These are phyloP conservation scores for Pelmatolapia mariae DNA, from an alignment of 2,113 vertebrate species.

Conservation along the genomic window DNA sequence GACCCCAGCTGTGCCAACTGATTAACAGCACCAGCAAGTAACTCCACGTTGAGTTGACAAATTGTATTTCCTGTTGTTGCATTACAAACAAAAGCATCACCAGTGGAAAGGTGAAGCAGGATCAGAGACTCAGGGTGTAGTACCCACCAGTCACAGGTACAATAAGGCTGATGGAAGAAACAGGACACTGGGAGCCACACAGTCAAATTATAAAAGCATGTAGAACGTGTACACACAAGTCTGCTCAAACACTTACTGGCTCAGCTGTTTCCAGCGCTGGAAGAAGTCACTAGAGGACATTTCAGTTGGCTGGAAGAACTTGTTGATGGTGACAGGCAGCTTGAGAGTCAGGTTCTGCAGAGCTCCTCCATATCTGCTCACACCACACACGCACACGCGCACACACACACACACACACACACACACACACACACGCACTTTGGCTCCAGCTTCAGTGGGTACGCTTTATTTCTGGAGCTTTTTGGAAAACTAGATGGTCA, in stretches of 20 bases:
- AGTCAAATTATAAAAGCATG: background rate
- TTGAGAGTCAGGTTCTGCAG: slow-evolving; percentile 86
- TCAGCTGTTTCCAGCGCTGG: slow-evolving; percentile 94
- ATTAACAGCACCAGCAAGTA: background rate
- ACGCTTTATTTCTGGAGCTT: background rate
- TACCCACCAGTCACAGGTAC: background rate
- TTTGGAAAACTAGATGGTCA: background rate
- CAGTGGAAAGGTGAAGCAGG: background rate
- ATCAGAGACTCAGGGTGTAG: fast-evolving
- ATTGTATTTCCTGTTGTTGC: background rate
- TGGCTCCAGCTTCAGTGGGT: background rate
- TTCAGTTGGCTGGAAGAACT: slow-evolving; percentile 93
- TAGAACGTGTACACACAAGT: background rate
- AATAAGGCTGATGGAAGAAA: background rate
- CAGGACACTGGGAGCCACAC: background rate
- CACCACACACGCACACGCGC: background rate
- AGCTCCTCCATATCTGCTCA: slow-evolving; percentile 81
- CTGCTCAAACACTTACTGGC: slow-evolving; percentile 69
- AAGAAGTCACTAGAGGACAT: slow-evolving; percentile 90
- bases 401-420: fast-evolving
- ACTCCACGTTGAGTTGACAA: background rate
- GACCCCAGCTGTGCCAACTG: background rate
- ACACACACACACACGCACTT: fast-evolving
- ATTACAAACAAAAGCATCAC: background rate
- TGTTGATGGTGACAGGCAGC: slow-evolving; percentile 88